Conservation (phyloP, 1,140 invertebrate genomes). For the Wiebesia pumilae region DNA sequence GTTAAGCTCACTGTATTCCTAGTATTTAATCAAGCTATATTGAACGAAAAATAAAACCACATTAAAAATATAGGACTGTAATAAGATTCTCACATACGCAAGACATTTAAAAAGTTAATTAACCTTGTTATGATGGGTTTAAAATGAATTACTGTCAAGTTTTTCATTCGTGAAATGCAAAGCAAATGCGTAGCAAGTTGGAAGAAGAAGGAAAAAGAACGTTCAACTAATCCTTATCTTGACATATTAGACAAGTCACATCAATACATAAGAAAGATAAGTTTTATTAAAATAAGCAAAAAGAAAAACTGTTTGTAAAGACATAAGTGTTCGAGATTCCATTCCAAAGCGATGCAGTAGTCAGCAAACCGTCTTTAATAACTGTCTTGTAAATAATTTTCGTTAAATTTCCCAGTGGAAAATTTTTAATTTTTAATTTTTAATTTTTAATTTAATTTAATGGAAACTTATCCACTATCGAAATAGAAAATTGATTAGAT, state of each 20-base stretch:
- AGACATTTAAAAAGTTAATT: not conserved
- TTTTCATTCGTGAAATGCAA: not conserved
- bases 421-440: no score
- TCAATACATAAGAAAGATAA: slow-evolving; percentile 12
- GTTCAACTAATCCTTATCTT: slow-evolving; percentile 10
- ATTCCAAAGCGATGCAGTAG: not conserved
- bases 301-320: not conserved
- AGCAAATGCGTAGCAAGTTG: not conserved
- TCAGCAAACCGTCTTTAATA: not conserved
- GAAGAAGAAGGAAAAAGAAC: slow-evolving; percentile 1
- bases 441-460: no score
- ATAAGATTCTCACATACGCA: not conserved
- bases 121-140: not conserved
- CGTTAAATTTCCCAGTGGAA: not conserved
- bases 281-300: not conserved
- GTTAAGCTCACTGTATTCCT: no score
- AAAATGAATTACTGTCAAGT: not conserved
- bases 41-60: no score
- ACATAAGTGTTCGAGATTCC: not conserved
- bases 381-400: not conserved
- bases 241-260: not conserved
- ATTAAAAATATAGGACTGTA: not conserved
- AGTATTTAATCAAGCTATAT: no score
- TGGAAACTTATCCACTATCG: not conserved
- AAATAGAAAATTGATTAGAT: not conserved